Evolutionary conservation across 2,888 invertebrate species (phyloP).

Genomic region (Hypomecis atomaria): DNA sequence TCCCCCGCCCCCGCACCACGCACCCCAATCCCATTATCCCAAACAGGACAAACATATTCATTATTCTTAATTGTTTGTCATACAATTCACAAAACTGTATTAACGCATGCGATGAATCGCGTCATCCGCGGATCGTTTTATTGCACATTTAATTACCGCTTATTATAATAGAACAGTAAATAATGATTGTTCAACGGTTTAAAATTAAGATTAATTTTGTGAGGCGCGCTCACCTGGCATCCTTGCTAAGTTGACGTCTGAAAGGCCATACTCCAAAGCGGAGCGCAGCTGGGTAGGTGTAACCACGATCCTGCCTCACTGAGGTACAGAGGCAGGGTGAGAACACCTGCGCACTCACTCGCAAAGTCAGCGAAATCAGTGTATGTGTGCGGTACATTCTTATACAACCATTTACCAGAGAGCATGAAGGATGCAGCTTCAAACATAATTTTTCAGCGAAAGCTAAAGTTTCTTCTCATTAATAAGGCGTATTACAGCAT

Average conservation of each 20-base stretch:
- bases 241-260: conserved; percentile 45
- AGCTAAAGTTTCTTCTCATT: too few species aligned
- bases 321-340: too few species aligned
- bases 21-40: conserved; percentile 58
- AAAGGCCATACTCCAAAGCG: conserved; percentile 3
- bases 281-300: too few species aligned
- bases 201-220: conserved; percentile 59
- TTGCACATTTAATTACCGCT: conserved; percentile 58
- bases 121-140: conserved; percentile 48
- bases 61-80: conserved; percentile 65
- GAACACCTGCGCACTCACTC: too few species aligned
- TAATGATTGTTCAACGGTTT: conserved; percentile 55
- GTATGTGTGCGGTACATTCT: too few species aligned
- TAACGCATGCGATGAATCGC: conserved; percentile 59
- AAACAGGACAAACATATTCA: conserved; percentile 60
- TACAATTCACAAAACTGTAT: conserved; percentile 59
- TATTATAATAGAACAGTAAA: conserved; percentile 55
- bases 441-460: too few species aligned
- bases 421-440: too few species aligned
- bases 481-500: too few species aligned
- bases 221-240: conserved; percentile 38
- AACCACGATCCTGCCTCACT: too few species aligned
- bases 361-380: too few species aligned
- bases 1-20: conserved; percentile 25
- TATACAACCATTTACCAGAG: too few species aligned